Conservation (phyloP, 2,888 invertebrate species). For the Idaea dimidiata region DNA sequence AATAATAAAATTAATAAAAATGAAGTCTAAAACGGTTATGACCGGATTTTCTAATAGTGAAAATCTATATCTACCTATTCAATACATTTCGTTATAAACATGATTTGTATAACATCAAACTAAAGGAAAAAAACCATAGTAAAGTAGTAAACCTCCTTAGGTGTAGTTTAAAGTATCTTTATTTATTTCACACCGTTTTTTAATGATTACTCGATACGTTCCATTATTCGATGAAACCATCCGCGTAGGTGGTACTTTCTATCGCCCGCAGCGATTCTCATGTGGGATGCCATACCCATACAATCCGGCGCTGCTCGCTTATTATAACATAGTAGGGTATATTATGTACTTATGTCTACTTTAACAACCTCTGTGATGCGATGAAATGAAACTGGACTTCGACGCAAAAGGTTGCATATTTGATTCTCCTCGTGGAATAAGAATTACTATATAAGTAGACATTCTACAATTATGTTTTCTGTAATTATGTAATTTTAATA, state of each 20-base stretch:
- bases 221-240: constrained; percentile 39
- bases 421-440: too few relatives aligned
- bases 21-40: too few relatives aligned
- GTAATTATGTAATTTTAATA: too few relatives aligned
- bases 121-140: neutral
- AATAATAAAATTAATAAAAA: too few relatives aligned
- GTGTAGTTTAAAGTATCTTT: neutral
- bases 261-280: constrained; percentile 64
- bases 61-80: too few relatives aligned
- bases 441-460: too few relatives aligned
- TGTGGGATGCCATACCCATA: constrained; percentile 56
- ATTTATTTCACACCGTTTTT: constrained; percentile 34
- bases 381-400: too few relatives aligned
- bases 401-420: too few relatives aligned
- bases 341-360: neutral
- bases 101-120: neutral
- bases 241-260: constrained; percentile 78
- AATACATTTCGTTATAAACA: too few relatives aligned
- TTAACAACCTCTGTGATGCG: neutral
- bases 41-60: too few relatives aligned
- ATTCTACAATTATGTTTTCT: too few relatives aligned
- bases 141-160: too few relatives aligned
- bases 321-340: neutral
- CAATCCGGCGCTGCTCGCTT: constrained; percentile 23
- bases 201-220: constrained; percentile 34